Percentiles rank a stretch among this genome's conserved stretches.
phyloP scores from a whole-genome alignment of 2,888 invertebrate species.

The Chrysomela aeneicollis region DNA sequence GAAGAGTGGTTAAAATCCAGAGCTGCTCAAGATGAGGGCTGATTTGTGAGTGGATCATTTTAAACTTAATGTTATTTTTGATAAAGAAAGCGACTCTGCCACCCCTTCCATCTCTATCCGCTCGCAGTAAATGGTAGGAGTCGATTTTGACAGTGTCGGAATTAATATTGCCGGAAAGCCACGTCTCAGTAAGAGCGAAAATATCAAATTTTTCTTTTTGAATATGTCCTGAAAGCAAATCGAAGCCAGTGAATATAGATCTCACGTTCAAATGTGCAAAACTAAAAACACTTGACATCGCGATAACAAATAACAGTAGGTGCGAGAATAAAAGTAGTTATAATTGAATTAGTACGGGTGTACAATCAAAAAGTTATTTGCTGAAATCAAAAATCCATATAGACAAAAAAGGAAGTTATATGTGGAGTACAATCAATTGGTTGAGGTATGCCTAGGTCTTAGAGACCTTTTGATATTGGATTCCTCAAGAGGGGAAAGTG shows the following conservation, averaged over 20 bases:
- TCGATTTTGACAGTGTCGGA: neutral
- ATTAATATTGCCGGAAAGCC: conserved; percentile 3
- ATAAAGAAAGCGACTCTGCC: conserved; percentile 1
- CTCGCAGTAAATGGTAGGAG: neutral
- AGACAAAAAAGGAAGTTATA: neutral
- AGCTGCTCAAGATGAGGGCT: conserved; percentile 5
- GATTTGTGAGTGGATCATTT: neutral
- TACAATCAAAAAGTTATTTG: neutral
- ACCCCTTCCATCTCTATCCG: neutral
- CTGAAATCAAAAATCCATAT: neutral
- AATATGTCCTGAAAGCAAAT: conserved; percentile 1
- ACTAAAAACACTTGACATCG: neutral
- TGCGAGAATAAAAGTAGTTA: neutral
- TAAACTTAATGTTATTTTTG: neutral
- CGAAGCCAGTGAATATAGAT: neutral
- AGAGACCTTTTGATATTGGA: neutral
- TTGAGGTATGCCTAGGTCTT: too few species aligned
- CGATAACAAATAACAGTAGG: neutral
- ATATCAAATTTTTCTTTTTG: conserved; percentile 7
- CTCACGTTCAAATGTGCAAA: neutral
- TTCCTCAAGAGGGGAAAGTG: neutral
- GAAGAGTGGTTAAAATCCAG: conserved; percentile 4
- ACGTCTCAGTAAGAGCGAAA: conserved; percentile 10
- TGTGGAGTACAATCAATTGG: too few species aligned
- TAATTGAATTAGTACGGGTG: conserved; percentile 8